A percentile compares a stretch with the other conserved stretches of the same genome.
These are phyloP conservation scores for Periophthalmus magnuspinnatus DNA, from an alignment of 2,797 vertebrate genomes.

Conservation along the genomic window DNA sequence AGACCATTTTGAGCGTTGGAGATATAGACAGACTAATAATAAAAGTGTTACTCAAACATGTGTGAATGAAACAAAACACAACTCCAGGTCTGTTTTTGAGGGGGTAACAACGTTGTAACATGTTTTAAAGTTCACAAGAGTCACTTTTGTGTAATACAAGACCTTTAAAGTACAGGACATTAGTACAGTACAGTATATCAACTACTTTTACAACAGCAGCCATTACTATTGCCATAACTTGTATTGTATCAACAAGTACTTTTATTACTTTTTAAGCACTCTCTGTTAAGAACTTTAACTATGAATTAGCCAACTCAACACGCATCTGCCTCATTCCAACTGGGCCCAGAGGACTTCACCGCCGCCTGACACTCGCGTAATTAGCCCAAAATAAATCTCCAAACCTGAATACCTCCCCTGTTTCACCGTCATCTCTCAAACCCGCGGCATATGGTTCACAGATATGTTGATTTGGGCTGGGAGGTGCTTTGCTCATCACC, in stretches of 20 bases:
- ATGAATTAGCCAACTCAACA: background rate
- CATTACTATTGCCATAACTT: background rate
- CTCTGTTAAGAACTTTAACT: background rate
- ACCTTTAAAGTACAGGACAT: no score
- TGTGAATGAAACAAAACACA: no score
- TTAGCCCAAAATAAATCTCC: constrained; percentile 10
- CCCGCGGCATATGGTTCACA: background rate
- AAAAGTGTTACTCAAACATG: no score
- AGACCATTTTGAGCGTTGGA: no score
- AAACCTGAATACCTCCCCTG: background rate
- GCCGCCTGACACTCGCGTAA: background rate
- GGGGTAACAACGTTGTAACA: no score
- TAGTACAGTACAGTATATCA: background rate
- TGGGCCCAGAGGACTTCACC: constrained; percentile 1
- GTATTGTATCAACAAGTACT: background rate
- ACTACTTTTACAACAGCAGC: background rate
- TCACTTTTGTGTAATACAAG: no score
- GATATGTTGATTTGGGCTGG: background rate
- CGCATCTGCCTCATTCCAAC: background rate
- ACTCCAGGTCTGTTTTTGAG: no score
- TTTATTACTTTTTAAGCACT: background rate
- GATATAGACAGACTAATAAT: no score
- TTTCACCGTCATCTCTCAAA: background rate
- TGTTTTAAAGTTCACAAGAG: no score
- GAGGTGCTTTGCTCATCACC: constrained; percentile 7